These are phyloP conservation scores for Drosophila nr. perissopoda DNA, from an alignment of 2,888 invertebrate genomes.

Conservation along the genomic window DNA sequence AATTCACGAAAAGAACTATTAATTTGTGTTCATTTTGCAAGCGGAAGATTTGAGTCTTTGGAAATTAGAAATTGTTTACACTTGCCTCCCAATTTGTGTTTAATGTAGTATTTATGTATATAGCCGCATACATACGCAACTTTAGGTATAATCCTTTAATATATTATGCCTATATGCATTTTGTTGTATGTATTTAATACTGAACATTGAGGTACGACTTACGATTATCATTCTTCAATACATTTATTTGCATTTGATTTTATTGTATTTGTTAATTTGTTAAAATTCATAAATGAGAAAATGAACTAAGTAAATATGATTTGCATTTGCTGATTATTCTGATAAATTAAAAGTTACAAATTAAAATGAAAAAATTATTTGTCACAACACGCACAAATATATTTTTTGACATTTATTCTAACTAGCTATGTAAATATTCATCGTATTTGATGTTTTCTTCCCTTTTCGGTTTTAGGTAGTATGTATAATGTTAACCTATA, in stretches of 20 bases:
- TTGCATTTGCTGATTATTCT: conserved; percentile 29
- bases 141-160: conserved; percentile 29
- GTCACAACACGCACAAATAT: conserved; percentile 64
- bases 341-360: conserved; percentile 25
- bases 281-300: conserved; percentile 14
- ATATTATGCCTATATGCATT: conserved; percentile 24
- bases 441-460: conserved; percentile 34
- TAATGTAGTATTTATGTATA: conserved; percentile 2
- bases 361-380: conserved; percentile 62
- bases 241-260: conserved; percentile 48
- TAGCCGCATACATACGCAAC: conserved; percentile 7
- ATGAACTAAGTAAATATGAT: conserved; percentile 26
- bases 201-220: conserved; percentile 80
- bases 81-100: conserved; percentile 18
- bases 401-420: conserved; percentile 53
- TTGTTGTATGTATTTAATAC: conserved; percentile 53
- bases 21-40: not conserved
- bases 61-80: not conserved
- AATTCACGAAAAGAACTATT: not conserved
- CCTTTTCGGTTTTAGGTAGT: conserved; percentile 41
- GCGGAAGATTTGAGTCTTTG: conserved; percentile 1
- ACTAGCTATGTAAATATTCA: conserved; percentile 64
- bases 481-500: conserved; percentile 70
- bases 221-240: conserved; percentile 77
- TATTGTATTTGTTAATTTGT: conserved; percentile 29